A percentile compares a stretch with the other conserved stretches of the same genome.
phyloP scores from a whole-genome alignment of 2,113 vertebrate species.

The Lampris megalopsis region DNA sequence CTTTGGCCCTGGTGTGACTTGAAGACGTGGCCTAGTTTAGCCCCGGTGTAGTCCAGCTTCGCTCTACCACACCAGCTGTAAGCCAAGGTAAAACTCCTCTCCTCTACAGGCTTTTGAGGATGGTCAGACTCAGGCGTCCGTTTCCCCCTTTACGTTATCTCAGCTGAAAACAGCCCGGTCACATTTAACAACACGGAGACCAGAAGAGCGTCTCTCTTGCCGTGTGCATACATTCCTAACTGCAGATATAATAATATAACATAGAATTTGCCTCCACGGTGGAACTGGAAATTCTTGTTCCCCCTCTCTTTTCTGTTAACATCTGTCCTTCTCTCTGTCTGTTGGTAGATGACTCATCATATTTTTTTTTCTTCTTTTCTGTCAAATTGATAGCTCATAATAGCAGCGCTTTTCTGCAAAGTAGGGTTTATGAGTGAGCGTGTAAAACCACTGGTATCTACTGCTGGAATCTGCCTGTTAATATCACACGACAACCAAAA shows the following conservation, averaged over 20 bases:
- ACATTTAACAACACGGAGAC: slow-evolving; percentile 14
- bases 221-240: no score
- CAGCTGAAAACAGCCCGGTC: slow-evolving; percentile 15
- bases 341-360: slow-evolving; percentile 33
- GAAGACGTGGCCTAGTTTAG: slow-evolving; percentile 38
- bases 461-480: slow-evolving; percentile 43
- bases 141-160: slow-evolving; percentile 17
- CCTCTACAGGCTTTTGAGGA: slow-evolving; percentile 7
- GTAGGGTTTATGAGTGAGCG: slow-evolving; percentile 7
- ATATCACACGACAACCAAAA: slow-evolving; percentile 29
- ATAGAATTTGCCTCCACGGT: slow-evolving; percentile 20
- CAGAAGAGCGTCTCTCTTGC: not conserved
- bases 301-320: slow-evolving; percentile 11
- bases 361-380: slow-evolving; percentile 16
- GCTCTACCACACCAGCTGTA: slow-evolving; percentile 37
- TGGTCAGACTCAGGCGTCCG: slow-evolving; percentile 19
- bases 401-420: slow-evolving; percentile 33
- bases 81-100: slow-evolving; percentile 29
- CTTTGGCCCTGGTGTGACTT: slow-evolving; percentile 22
- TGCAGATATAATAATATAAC: no score
- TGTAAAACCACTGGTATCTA: slow-evolving; percentile 47
- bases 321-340: slow-evolving; percentile 31
- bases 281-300: slow-evolving; percentile 28
- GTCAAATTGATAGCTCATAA: slow-evolving; percentile 37
- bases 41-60: slow-evolving; percentile 20